Evolutionary conservation across 2,888 invertebrate species (phyloP).

Genomic region (Nudaria mundana): DNA sequence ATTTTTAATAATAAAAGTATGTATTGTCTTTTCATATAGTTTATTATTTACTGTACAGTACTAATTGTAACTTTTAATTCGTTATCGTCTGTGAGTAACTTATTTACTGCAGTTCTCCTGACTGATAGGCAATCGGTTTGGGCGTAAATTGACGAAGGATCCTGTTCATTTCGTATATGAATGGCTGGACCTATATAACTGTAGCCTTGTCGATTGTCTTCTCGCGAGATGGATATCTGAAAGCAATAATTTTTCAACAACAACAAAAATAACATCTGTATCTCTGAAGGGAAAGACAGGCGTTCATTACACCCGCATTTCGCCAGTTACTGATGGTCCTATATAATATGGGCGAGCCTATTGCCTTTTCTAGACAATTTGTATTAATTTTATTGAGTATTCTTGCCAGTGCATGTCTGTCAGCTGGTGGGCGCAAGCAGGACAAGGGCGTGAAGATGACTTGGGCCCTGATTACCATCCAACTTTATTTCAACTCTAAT

Average conservation of each 20-base stretch:
- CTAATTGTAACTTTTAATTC: slow-evolving; percentile 34
- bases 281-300: too few species aligned
- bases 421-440: too few species aligned
- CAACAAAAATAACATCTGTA: too few species aligned
- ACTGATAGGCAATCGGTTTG: slow-evolving; percentile 38
- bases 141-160: slow-evolving; percentile 26
- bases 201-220: slow-evolving; percentile 35
- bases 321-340: too few species aligned
- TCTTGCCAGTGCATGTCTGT: too few species aligned
- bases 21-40: slow-evolving; percentile 3
- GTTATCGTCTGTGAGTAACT: slow-evolving; percentile 25
- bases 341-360: too few species aligned
- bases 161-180: slow-evolving; percentile 38
- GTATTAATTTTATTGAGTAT: too few species aligned
- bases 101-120: slow-evolving; percentile 28
- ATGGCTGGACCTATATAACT: slow-evolving; percentile 41
- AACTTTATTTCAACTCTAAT: too few species aligned
- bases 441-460: too few species aligned
- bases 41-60: slow-evolving; percentile 25
- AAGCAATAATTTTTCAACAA: not conserved
- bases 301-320: too few species aligned
- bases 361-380: too few species aligned
- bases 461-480: too few species aligned
- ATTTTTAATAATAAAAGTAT: slow-evolving; percentile 19
- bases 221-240: slow-evolving; percentile 34